Conservation (phyloP, 2,797 vertebrate genomes). For the Argyrosomus regius region DNA sequence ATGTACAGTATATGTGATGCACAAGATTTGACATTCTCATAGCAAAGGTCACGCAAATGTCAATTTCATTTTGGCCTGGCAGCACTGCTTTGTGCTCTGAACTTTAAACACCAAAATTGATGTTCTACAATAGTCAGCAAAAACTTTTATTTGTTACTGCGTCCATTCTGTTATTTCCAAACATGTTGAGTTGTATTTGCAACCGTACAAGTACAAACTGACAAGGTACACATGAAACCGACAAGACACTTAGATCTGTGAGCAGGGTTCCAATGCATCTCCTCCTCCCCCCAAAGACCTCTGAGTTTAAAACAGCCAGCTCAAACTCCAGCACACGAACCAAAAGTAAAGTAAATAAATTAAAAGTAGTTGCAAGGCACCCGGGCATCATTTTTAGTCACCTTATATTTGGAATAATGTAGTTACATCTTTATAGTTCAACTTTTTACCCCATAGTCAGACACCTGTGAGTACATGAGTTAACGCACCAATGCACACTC, state of each 20-base stretch:
- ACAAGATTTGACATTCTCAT: background rate
- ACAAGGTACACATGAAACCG: background rate
- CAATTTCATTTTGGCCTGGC: constrained; percentile 8
- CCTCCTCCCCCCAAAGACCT: background rate
- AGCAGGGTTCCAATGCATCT: background rate
- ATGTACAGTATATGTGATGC: background rate
- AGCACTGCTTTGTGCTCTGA: background rate
- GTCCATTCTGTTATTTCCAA: background rate
- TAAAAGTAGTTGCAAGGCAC: too few relatives aligned
- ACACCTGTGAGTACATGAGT: too few relatives aligned
- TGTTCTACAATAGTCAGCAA: background rate
- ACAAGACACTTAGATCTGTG: background rate
- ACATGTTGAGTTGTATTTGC: background rate
- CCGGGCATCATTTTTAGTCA: too few relatives aligned
- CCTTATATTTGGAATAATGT: too few relatives aligned
- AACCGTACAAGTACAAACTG: background rate
- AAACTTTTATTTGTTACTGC: background rate
- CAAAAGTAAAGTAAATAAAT: too few relatives aligned
- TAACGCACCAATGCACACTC: too few relatives aligned
- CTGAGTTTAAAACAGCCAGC: constrained; percentile 19
- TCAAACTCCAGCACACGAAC: background rate
- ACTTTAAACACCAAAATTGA: background rate
- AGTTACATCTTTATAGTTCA: too few relatives aligned
- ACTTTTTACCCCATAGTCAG: too few relatives aligned
- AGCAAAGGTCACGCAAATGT: background rate